A percentile compares a stretch with the other conserved stretches of the same genome.
These are phyloP conservation scores for Adelges cooleyi DNA, from an alignment of 1,140 invertebrate genomes.

Conservation along the genomic window DNA sequence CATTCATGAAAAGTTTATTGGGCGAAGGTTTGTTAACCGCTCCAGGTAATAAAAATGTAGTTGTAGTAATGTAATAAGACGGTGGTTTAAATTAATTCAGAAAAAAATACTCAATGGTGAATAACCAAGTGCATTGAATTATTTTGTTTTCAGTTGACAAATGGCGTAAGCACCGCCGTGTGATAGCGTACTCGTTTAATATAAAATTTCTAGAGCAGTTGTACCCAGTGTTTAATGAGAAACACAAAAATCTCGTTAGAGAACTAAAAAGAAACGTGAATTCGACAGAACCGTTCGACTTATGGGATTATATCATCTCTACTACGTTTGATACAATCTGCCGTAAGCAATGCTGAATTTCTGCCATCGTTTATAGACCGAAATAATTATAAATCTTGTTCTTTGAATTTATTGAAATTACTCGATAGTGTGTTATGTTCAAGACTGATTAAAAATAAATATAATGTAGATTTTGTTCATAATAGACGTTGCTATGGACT, in stretches of 20 bases:
- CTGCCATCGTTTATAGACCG: no score
- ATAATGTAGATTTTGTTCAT: neutral
- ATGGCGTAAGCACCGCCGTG: conserved; percentile 50
- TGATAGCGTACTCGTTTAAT: conserved; percentile 70
- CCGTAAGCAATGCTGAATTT: no score
- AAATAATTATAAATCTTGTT: no score
- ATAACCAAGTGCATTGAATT: no score
- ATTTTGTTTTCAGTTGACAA: conserved; percentile 31
- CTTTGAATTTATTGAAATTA: no score
- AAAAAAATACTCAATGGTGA: no score
- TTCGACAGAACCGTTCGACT: conserved; percentile 31
- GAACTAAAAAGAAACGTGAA: conserved; percentile 32
- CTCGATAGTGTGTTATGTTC: no score
- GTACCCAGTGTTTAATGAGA: conserved; percentile 59
- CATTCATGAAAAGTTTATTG: conserved; percentile 30
- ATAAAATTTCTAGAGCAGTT: conserved; percentile 71
- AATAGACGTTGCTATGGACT: conserved; percentile 3
- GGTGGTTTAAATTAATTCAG: no score
- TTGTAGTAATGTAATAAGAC: no score
- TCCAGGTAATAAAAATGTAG: conserved; percentile 32
- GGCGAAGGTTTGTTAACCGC: conserved; percentile 32
- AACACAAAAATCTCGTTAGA: conserved; percentile 47
- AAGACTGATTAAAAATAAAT: no score
- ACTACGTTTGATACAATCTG: conserved; percentile 71
- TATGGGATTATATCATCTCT: conserved; percentile 45